Evolutionary conservation across 2,113 vertebrate species (phyloP), one percentile per base, ranked within the genome.

Genomic region (Ptilonorhynchus violaceus): DNA sequence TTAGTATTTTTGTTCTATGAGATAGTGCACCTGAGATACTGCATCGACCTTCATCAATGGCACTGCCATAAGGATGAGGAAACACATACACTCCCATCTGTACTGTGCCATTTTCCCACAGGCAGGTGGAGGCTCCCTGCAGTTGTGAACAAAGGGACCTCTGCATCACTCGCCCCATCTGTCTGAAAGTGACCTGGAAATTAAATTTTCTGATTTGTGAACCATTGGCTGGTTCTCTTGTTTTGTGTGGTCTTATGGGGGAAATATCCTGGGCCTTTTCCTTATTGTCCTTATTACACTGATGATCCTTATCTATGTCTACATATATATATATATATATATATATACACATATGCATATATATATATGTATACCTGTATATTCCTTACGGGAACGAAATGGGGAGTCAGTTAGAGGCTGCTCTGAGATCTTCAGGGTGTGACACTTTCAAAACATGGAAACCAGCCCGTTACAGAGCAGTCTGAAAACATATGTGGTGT

Each of bases 161-260:
- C n/a, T 2, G 4, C 0, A 7, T 31, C 14, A 52, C 2, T 11
- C 4, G 0, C 7, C 14, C 19, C 9, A 5, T 44, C 35, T 47
- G 3, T 39, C 12, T 79, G 42, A 74, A 69, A 49, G 3, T 35
- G 4, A 33, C 9, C 10, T 44, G n/a, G 30, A 68, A 42, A 53
- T 63, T 10, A 19, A 67, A 23, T 62, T 18, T 62, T 82, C 20
- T 58, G 33, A 8, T 47, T 47, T 30, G 11, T 22, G 44, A 64
- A 9, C 15, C 25, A 19, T 15, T 63, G 13, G 2, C 18, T 50
- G 6, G 2, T 33, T 49, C 16, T 74, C 79, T 46, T 25, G 7
- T 3, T 59, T 64, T 30, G 3, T 39, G 20, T 83, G 8, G 8
- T 33, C 44, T 69, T 58, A 47, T 22, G 4, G 10, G 11, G 11